Evolutionary conservation across 2,888 invertebrate genomes (phyloP).

Genomic region (Craniophora ligustri): DNA sequence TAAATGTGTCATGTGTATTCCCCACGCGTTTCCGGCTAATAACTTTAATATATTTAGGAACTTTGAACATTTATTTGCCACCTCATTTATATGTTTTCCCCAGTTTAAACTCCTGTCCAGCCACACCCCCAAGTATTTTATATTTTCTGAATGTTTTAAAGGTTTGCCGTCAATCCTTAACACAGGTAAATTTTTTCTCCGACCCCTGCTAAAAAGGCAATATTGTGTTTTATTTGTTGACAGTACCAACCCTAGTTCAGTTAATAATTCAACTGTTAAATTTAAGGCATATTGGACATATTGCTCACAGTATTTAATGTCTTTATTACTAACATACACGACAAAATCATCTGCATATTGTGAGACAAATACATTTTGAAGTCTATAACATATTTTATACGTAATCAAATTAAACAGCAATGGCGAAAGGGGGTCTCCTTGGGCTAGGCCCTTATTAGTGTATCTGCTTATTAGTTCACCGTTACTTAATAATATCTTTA

Average conservation of each 20-base stretch:
- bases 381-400: background rate
- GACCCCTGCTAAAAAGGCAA: background rate
- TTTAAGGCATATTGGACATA: background rate
- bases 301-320: background rate
- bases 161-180: background rate
- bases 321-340: background rate
- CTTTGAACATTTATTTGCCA: background rate
- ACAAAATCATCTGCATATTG: background rate
- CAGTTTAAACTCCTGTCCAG: background rate
- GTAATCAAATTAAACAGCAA: background rate
- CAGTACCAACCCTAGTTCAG: slow-evolving; percentile 1
- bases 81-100: slow-evolving; percentile 7
- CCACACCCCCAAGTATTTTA: background rate
- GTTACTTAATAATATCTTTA: background rate
- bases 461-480: background rate
- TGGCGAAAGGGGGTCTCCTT: background rate
- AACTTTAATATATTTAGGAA: slow-evolving; percentile 8
- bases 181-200: background rate
- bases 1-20: slow-evolving; percentile 2
- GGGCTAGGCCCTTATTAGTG: background rate
- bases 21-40: slow-evolving; percentile 1
- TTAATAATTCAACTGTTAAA: background rate
- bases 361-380: background rate
- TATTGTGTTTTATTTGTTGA: background rate
- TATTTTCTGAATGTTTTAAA: background rate